These are phyloP conservation scores for Nothura maculosa DNA, from an alignment of 2,797 vertebrate genomes.

Conservation along the genomic window DNA sequence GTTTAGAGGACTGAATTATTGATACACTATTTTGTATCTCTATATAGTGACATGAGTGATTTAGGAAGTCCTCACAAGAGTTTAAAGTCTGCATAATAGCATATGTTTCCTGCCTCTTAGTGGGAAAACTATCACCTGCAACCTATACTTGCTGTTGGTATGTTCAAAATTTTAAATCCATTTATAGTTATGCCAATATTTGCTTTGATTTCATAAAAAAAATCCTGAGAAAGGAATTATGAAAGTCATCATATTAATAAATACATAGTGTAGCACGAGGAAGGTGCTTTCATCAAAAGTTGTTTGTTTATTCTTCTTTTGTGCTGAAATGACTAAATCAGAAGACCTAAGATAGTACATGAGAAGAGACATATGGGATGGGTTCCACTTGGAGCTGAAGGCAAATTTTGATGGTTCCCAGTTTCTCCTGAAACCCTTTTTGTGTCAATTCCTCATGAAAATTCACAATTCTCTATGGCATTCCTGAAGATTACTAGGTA, in stretches of 20 bases:
- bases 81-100: not conserved
- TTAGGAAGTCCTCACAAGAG: not conserved
- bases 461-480: not conserved
- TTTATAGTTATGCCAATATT: not conserved
- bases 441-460: not conserved
- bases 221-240: not conserved
- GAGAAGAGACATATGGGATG: not conserved
- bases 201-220: not conserved
- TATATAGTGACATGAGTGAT: not conserved
- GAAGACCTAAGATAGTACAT: not conserved
- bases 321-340: not conserved
- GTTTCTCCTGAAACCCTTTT: not conserved
- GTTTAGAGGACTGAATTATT: slow-evolving; percentile 17
- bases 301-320: not conserved
- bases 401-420: not conserved
- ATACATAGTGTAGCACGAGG: not conserved
- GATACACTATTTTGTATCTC: not conserved
- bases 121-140: not conserved
- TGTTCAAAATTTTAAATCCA: not conserved
- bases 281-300: not conserved
- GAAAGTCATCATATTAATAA: not conserved
- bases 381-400: not conserved
- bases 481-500: not conserved
- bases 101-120: not conserved
- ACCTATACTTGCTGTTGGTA: not conserved